phyloP scores from a whole-genome alignment of 2,113 vertebrate genomes.

The Serinus canaria region DNA sequence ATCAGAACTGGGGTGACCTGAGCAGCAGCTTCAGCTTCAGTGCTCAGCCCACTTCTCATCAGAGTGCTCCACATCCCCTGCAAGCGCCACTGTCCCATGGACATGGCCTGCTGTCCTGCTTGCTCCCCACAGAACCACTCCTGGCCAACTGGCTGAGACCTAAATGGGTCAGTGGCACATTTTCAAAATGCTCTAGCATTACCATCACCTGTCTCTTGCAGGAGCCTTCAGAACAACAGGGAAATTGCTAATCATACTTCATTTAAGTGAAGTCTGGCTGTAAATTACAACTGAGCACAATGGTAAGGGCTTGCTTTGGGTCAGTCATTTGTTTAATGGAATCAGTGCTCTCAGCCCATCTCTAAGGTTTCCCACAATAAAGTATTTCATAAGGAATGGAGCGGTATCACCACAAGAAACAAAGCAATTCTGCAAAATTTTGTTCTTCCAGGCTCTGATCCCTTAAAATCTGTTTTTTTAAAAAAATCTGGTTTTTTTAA shows the following conservation, averaged over 20 bases:
- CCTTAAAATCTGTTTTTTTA: neutral
- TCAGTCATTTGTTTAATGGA: neutral
- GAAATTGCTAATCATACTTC: neutral
- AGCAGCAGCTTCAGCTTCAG: neutral
- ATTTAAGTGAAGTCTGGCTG: neutral
- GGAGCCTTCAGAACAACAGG: neutral
- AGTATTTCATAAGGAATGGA: neutral
- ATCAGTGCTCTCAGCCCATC: neutral
- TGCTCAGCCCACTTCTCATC: neutral
- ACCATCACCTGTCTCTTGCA: neutral
- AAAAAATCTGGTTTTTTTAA: too few species aligned
- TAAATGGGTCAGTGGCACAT: neutral
- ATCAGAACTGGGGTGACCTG: too few species aligned
- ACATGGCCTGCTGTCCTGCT: neutral
- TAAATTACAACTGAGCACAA: neutral
- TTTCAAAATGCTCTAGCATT: neutral
- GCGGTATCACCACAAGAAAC: neutral
- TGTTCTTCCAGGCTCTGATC: neutral
- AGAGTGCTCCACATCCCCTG: too few species aligned
- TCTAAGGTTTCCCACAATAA: neutral
- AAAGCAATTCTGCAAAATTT: neutral
- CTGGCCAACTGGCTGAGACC: neutral
- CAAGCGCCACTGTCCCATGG: neutral
- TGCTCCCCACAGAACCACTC: neutral
- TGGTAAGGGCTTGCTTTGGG: neutral